These are phyloP conservation scores for Eulemur rufifrons DNA, from an alignment of 2,113 vertebrate genomes.

Conservation along the genomic window DNA sequence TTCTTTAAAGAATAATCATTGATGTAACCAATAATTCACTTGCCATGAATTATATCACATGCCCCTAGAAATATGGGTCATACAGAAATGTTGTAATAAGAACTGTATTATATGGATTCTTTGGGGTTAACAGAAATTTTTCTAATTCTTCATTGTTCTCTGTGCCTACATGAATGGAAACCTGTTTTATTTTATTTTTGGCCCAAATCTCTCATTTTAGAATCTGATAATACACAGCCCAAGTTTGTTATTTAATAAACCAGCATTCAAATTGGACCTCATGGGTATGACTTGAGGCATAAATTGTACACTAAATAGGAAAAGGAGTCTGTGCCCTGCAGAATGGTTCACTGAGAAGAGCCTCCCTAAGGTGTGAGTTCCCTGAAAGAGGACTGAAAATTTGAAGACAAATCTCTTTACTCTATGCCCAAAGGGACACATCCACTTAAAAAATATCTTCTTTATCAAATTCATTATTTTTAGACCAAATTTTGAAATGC, in stretches of 20 bases:
- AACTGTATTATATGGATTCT: neutral
- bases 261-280: neutral
- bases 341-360: neutral
- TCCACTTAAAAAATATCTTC: neutral
- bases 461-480: neutral
- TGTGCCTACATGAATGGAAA: neutral
- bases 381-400: neutral
- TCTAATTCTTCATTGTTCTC: neutral
- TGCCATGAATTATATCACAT: neutral
- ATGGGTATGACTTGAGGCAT: neutral
- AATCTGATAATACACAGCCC: neutral
- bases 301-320: neutral
- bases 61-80: neutral
- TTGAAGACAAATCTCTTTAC: neutral
- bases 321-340: neutral
- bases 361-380: neutral
- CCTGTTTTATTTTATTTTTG: neutral
- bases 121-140: neutral
- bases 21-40: neutral
- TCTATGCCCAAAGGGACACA: neutral
- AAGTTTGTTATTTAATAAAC: neutral
- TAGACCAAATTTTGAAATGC: constrained; percentile 48
- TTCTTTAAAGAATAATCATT: neutral
- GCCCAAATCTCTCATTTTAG: neutral
- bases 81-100: neutral